Percentiles rank a stretch among this genome's conserved stretches.
These are phyloP conservation scores for Pseudomugil tenellus DNA, from an alignment of 2,797 vertebrate species.

Conservation along the genomic window DNA sequence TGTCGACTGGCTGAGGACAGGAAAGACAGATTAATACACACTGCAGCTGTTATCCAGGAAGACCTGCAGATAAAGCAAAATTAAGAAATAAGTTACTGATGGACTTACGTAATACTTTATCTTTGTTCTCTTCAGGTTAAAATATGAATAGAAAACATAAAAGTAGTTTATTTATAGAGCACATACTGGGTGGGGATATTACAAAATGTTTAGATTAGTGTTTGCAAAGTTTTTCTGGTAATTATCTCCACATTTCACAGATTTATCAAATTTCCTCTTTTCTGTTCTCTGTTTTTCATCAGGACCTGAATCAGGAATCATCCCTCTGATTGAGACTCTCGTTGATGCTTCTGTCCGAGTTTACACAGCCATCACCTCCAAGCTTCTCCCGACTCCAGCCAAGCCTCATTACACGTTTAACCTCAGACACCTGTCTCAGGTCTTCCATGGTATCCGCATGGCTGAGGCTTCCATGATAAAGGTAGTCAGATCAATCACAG, in stretches of 20 bases:
- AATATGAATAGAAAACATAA: too few species aligned
- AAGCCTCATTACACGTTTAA: conserved; percentile 97
- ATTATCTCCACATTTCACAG: neutral
- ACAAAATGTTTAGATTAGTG: neutral
- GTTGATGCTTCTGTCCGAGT: conserved; percentile 86
- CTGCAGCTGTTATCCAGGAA: too few species aligned
- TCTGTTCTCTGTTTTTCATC: conserved; percentile 5
- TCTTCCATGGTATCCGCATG: conserved; percentile 96
- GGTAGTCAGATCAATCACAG: conserved; percentile 67
- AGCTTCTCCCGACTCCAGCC: conserved; percentile 93
- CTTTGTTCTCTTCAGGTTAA: too few species aligned
- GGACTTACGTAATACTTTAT: too few species aligned
- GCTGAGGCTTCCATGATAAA: conserved; percentile 83
- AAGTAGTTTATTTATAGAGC: neutral
- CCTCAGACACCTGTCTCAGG: conserved; percentile 92
- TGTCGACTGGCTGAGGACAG: too few species aligned
- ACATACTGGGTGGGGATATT: neutral
- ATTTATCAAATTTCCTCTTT: neutral
- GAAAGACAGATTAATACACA: too few species aligned
- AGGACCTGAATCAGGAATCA: conserved; percentile 75
- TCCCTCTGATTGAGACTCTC: conserved; percentile 81
- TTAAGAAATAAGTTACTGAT: too few species aligned
- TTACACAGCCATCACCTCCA: conserved; percentile 88
- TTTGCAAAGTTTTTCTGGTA: neutral
- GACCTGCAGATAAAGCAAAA: too few species aligned